Evolutionary conservation across 2,888 invertebrate species (phyloP), one percentile per base, ranked within the genome.

Genomic region (Tetragonisca angustula): DNA sequence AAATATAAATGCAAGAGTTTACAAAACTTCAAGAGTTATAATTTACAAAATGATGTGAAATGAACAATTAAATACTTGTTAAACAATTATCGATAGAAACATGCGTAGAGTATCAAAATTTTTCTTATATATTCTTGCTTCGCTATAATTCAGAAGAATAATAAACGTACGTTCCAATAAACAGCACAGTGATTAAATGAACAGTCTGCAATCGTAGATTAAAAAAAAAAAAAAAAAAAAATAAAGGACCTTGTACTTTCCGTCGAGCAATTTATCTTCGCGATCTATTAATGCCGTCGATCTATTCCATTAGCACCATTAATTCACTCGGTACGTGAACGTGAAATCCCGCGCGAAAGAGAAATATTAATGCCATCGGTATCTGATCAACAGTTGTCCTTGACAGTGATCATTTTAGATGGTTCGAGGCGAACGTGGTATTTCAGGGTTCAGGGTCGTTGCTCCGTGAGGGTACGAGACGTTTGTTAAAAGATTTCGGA

Each of bases 371-470:
- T 19, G 43, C 65, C n/a, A 15, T 2, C 43, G 36, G n/a, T 49
- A 19, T 49, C 17, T n/a, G 67, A 67, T 67, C 19, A 68, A 68
- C 49, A 52, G 21, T 71, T 43, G 71, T 59, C 59, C 59, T 71
- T 43, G 61, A 61, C 61, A 61, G 4, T 62, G 61, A 50, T 61
- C 27, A 15, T 27, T 61, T 32, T 6, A 21, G 27, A 49, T 19
- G 17, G n/a, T 59, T 17, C n/a, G 19, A 13, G 52, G 61, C 61
- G 27, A 52, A 27, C 59, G 32, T 36, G 43, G 21, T 52, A 21
- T 72, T 67, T 56, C 19, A 52, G 43, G 21, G 15, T 67, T 76
- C 52, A n/a, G 19, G 70, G 50, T 36, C 79, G 49, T 76, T 50
- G 69, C 27, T 69, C 43, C 21, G 21, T 9, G 9, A 62, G 50